A percentile compares a stretch with the other conserved stretches of the same genome.
phyloP scores from a whole-genome alignment of 2,797 vertebrate species.

The Neostethus bicornis region DNA sequence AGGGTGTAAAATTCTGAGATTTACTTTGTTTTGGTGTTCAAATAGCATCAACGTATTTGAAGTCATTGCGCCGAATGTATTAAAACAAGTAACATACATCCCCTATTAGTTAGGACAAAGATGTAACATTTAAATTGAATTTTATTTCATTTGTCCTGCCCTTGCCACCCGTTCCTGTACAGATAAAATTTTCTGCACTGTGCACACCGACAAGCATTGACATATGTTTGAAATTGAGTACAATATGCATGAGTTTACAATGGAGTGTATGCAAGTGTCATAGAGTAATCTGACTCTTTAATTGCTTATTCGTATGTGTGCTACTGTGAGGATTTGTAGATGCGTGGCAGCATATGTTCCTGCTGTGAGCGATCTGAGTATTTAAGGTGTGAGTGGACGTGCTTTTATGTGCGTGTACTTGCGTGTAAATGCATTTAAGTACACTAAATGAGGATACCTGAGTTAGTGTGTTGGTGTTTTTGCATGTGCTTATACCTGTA shows the following conservation, averaged over 20 bases:
- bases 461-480: slow-evolving; percentile 31
- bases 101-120: slow-evolving; percentile 40
- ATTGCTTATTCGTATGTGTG: slow-evolving; percentile 68
- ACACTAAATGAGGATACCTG: slow-evolving; percentile 55
- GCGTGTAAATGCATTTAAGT: slow-evolving; percentile 47
- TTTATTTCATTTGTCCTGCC: slow-evolving; percentile 53
- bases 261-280: slow-evolving; percentile 36
- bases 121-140: slow-evolving; percentile 57
- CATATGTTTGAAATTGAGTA: slow-evolving; percentile 71
- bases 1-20: slow-evolving; percentile 81
- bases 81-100: slow-evolving; percentile 51
- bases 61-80: slow-evolving; percentile 20
- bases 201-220: slow-evolving; percentile 62
- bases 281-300: slow-evolving; percentile 71
- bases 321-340: slow-evolving; percentile 74
- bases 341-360: slow-evolving; percentile 75
- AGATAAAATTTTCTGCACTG: slow-evolving; percentile 67
- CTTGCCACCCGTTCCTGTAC: slow-evolving; percentile 44
- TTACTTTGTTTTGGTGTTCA: slow-evolving; percentile 44
- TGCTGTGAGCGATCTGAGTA: slow-evolving; percentile 60
- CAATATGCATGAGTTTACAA: slow-evolving; percentile 72
- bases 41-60: slow-evolving; percentile 39
- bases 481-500: slow-evolving; percentile 55
- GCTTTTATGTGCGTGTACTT: slow-evolving; percentile 26
- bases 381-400: slow-evolving; percentile 55